Evolutionary conservation across 1,140 invertebrate species (phyloP), one percentile per base, ranked within the genome.

Genomic region (Nymphalis io): DNA sequence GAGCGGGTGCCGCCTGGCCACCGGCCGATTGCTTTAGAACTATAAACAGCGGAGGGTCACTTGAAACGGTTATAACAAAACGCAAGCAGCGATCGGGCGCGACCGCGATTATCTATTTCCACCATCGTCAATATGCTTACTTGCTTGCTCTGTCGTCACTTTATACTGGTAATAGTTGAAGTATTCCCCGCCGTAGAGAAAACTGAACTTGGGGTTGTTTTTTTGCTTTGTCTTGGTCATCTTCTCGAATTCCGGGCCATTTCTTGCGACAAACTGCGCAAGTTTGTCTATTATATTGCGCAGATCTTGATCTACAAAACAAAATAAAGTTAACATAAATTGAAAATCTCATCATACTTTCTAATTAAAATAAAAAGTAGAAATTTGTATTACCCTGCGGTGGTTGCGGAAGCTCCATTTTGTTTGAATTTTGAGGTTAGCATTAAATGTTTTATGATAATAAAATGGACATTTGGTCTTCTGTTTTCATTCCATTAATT

Each of bases 211-310:
- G 13, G 98, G 97, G 92, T 99, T 99, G 82, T 98, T 97, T 90
- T 98, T 96, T 91, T 99, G 98, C 92, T 99, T 99, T 81, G 97
- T 97, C 93, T 99, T 99, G 55, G 98, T 99, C 95, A 99, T 99
- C 85, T 97, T 95, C 93, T 99, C 98, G 93, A 99, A 99, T 88
- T 99, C 98, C 1, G 97, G 98, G 18, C 98, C 98, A 96, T 99
- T 99, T 87, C 98, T 93, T 71, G 98, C 98, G 63, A 99, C 98
- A 94, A 99, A 99, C 88, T 98, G 97, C 1, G 98, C 98, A 78
- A 99, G 92, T 93, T 99, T 99, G 93, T 99, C 98, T 82, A 99
- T 99, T 82, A 99, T 99, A 92, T 98, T 99, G 76, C 96, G 94
- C 76, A 98, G 93, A 84, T 99, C 98, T 80, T 95, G 95, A 94